phyloP scores from a whole-genome alignment of 2,113 vertebrate species.

The Neodon shergylaensis region DNA sequence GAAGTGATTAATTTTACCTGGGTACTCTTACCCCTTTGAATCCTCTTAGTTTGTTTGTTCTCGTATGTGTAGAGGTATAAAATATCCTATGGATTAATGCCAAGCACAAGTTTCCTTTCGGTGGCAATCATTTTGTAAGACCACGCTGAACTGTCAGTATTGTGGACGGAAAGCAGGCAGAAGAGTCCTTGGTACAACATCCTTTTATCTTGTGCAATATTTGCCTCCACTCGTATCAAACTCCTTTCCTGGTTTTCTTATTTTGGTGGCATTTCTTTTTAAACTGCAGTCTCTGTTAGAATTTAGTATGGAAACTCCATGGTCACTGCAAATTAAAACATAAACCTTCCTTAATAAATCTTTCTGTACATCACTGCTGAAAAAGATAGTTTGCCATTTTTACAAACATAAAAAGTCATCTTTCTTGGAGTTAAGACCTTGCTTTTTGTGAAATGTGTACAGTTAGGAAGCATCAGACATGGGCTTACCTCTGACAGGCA shows the following conservation, averaged over 20 bases:
- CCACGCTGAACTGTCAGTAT: background rate
- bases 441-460: background rate
- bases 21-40: slow-evolving; percentile 19
- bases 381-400: background rate
- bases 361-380: background rate
- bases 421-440: background rate
- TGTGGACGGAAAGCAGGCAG: background rate
- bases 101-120: background rate
- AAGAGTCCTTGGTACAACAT: background rate
- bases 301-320: background rate
- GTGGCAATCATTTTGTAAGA: background rate
- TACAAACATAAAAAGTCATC: background rate
- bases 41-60: slow-evolving; percentile 28
- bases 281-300: background rate
- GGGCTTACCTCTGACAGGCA: background rate
- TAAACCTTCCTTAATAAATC: background rate
- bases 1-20: slow-evolving; percentile 68
- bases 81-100: background rate
- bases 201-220: background rate
- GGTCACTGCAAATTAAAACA: background rate
- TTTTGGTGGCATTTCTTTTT: background rate
- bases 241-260: background rate
- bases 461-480: background rate
- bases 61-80: slow-evolving; percentile 33
- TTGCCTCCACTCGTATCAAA: background rate